A percentile compares a stretch with the other conserved stretches of the same genome.
Evolutionary conservation across 2,888 invertebrate species (phyloP).

Genomic region (Nycteola revayana): DNA sequence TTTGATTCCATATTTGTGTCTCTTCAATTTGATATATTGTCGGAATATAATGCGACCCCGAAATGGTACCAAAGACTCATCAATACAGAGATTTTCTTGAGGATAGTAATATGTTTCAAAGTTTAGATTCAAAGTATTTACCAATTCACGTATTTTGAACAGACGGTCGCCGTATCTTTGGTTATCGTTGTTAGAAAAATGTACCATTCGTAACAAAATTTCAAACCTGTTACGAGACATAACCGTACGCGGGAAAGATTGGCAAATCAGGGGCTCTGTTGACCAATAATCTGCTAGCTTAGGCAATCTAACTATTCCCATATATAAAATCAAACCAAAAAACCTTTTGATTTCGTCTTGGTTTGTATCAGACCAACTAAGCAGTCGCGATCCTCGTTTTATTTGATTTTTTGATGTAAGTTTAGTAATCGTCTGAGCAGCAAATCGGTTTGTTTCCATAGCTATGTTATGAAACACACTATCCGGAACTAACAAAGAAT

Average conservation of each 20-base stretch:
- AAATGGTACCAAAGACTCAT: constrained; percentile 16
- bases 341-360: constrained; percentile 19
- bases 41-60: constrained; percentile 18
- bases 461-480: constrained; percentile 22
- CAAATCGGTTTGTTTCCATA: constrained; percentile 22
- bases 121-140: constrained; percentile 8
- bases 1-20: constrained; percentile 27
- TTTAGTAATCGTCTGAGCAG: constrained; percentile 13
- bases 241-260: constrained; percentile 8
- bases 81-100: constrained; percentile 16
- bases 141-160: constrained; percentile 9
- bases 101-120: constrained; percentile 8
- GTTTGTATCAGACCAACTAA: constrained; percentile 19
- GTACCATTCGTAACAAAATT: constrained; percentile 15
- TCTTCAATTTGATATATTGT: constrained; percentile 22
- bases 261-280: constrained; percentile 7
- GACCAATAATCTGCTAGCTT: constrained; percentile 14
- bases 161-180: constrained; percentile 14
- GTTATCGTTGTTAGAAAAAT: constrained; percentile 16
- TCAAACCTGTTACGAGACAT: constrained; percentile 13
- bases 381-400: constrained; percentile 14
- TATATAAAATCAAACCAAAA: constrained; percentile 22
- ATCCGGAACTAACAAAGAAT: constrained; percentile 26
- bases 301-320: constrained; percentile 24
- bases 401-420: constrained; percentile 13